Evolutionary conservation across 2,888 invertebrate species (phyloP), one percentile per base, ranked within the genome.

Genomic region (Uropetala carovei): DNA sequence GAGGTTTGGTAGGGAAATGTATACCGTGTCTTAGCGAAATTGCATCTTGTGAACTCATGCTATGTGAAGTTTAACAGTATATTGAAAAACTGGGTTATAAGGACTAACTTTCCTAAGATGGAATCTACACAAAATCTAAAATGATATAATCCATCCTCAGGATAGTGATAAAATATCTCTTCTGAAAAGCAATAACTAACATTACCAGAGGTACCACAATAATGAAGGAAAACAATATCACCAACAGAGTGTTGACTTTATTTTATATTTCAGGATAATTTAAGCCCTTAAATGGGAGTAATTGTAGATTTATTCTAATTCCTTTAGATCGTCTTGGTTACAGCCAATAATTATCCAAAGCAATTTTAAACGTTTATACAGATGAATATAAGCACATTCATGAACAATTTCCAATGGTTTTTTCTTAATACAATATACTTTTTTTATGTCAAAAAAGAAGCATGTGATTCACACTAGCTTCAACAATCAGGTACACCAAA

Each of bases 401-500:
- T 64, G 43, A 68, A 89, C 64, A n/a, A 30, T 59, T 43, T 68
- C 27, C 30, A 27, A 68, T n/a, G 43, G 64, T 27, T 60, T 27
- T 60, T 68, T 43, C 60, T 18, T 89, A 60, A 30, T 43, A 68
- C 89, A 89, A 18, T 68, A 83, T 83, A 30, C 83, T 83, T 83
- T 83, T 56, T 83, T 83, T 30, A 89, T 27, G 18, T 89, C 89
- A 89, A 89, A 68, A 68, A 64, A 22, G 89, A 89, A 89, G 64
- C 89, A 68, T 43, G 89, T 89, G 89, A 89, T 64, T 14, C 18
- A 56, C 64, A 64, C 89, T 64, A 43, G 68, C 64, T 89, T 89
- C 89, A 89, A 64, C 89, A 89, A 89, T 89, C 89, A 89, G 89
- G 89, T 89, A 89, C 89, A 89, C 89, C 64, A 64, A 89, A 89